Evolutionary conservation across 30 jellyfish, hydroid and myxozoan genomes (phyloP).

Genomic region (Rhopilema esculentum): DNA sequence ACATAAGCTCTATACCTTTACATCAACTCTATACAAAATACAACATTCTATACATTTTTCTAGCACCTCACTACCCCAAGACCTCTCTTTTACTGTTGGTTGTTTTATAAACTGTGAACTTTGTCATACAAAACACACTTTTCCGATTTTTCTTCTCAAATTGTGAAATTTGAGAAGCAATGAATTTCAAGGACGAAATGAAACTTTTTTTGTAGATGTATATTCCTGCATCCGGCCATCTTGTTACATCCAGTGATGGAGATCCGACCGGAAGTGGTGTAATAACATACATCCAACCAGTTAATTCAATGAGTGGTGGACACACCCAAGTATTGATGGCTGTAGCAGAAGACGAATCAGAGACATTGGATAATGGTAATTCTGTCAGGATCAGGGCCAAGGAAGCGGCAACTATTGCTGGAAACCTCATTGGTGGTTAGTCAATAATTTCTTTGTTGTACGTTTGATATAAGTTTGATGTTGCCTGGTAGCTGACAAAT

Average conservation of each 20-base stretch:
- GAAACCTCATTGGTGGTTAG: constrained; percentile 48
- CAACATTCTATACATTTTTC: too few relatives aligned
- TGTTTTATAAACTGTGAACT: too few relatives aligned
- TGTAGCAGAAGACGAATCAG: constrained; percentile 65
- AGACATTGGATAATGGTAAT: constrained; percentile 22
- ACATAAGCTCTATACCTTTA: too few relatives aligned
- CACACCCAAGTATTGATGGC: constrained; percentile 72
- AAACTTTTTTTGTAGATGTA: constrained; percentile 35
- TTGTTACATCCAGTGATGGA: constrained; percentile 52
- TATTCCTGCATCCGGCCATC: constrained; percentile 58
- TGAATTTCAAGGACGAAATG: neutral
- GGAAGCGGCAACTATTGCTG: constrained; percentile 61
- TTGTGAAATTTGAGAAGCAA: neutral
- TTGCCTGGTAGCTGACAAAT: too few relatives aligned
- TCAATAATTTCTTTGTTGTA: too few relatives aligned
- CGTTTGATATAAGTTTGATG: too few relatives aligned
- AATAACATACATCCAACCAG: constrained; percentile 61
- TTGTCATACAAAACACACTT: too few relatives aligned
- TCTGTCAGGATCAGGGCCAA: constrained; percentile 42
- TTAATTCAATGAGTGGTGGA: constrained; percentile 55
- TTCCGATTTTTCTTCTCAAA: neutral
- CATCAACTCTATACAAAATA: too few relatives aligned
- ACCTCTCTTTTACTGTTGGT: too few relatives aligned
- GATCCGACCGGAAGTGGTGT: constrained; percentile 63
- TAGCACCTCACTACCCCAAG: too few relatives aligned